Percentiles rank a stretch among this genome's conserved stretches.
These are phyloP conservation scores for Drosophila neotestacea DNA, from an alignment of 2,888 invertebrate species.

Conservation along the genomic window DNA sequence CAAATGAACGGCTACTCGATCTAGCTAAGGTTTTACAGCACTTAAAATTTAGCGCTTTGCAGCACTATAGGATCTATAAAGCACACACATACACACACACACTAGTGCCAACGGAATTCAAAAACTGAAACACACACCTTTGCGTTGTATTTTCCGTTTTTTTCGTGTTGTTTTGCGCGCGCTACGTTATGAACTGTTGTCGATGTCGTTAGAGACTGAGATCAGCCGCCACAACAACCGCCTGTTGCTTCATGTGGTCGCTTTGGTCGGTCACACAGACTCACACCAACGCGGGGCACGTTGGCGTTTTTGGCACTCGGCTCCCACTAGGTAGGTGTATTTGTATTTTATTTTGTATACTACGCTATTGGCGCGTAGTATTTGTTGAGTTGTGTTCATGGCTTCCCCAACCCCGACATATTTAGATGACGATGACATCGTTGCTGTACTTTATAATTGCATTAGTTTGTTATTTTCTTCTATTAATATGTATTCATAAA, in stretches of 20 bases:
- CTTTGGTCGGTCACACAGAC: slow-evolving; percentile 26
- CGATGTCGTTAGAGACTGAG: slow-evolving; percentile 74
- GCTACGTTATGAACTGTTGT: slow-evolving; percentile 72
- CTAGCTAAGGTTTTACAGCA: slow-evolving; percentile 46
- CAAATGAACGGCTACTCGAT: slow-evolving; percentile 30
- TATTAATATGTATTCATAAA: slow-evolving; percentile 1
- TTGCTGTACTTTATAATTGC: slow-evolving; percentile 32
- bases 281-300: slow-evolving; percentile 42
- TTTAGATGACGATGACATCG: slow-evolving; percentile 54
- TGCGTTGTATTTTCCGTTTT: slow-evolving; percentile 43
- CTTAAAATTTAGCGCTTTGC: slow-evolving; percentile 51
- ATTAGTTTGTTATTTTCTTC: slow-evolving; percentile 16
- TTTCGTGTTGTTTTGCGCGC: slow-evolving; percentile 64
- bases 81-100: slow-evolving; percentile 17
- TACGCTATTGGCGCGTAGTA: slow-evolving; percentile 43
- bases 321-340: slow-evolving; percentile 21
- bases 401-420: slow-evolving; percentile 55
- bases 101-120: slow-evolving; percentile 35
- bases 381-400: slow-evolving; percentile 42
- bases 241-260: slow-evolving; percentile 70
- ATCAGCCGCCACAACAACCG: slow-evolving; percentile 71
- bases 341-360: slow-evolving; percentile 1
- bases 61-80: slow-evolving; percentile 62
- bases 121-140: slow-evolving; percentile 42
- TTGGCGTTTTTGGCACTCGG: slow-evolving; percentile 59